These are phyloP conservation scores for Chitala chitala DNA, from an alignment of 2,113 vertebrate genomes.

Conservation along the genomic window DNA sequence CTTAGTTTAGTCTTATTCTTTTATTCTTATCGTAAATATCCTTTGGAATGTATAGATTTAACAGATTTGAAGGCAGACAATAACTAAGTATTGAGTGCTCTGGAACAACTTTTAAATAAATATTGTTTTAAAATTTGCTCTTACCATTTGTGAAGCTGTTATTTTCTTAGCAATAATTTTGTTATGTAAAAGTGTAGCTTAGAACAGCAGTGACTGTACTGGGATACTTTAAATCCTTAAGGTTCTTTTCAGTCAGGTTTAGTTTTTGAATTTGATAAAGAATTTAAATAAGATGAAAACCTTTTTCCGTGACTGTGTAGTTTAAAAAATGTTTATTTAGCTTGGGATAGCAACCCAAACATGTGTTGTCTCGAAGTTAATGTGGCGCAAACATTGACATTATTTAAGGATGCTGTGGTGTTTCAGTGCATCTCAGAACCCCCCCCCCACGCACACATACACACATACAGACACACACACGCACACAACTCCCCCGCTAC, in stretches of 20 bases:
- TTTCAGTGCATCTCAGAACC: conserved; percentile 39
- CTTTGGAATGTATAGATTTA: background rate
- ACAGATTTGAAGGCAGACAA: too few species aligned
- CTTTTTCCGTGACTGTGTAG: too few species aligned
- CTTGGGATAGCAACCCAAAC: conserved; percentile 42
- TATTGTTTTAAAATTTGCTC: background rate
- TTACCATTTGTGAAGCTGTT: background rate
- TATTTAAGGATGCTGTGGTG: conserved; percentile 48
- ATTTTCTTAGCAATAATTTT: background rate
- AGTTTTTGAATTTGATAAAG: too few species aligned
- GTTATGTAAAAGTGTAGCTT: too few species aligned
- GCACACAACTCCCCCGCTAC: too few species aligned
- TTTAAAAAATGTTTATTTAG: too few species aligned
- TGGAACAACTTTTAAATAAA: too few species aligned
- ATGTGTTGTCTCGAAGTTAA: conserved; percentile 19
- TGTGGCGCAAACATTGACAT: conserved; percentile 37
- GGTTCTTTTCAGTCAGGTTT: background rate
- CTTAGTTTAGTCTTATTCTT: background rate
- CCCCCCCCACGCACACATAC: too few species aligned
- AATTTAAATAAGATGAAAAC: too few species aligned
- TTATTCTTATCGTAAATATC: background rate
- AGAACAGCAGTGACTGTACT: too few species aligned
- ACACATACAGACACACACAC: too few species aligned
- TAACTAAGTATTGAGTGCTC: too few species aligned
- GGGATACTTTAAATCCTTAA: conserved; percentile 4